Evolutionary conservation across 2,797 vertebrate species (phyloP), one percentile per base, ranked within the genome.

Genomic region (Sebastes baramenuke): DNA sequence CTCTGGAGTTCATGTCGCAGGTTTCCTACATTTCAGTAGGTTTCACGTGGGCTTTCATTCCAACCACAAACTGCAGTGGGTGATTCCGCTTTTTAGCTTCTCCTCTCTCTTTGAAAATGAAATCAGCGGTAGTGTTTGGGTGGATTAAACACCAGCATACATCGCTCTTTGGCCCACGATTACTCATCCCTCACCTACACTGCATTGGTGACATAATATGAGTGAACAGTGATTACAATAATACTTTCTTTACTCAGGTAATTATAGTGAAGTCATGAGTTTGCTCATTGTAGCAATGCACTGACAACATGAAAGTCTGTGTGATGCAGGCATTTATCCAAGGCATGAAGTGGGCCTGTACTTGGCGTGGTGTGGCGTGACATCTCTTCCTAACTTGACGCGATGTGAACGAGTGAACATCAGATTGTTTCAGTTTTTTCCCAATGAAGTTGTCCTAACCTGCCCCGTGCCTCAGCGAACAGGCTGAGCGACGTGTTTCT

Each of bases 101-200:
- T 61, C 13, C 38, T 4, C 22, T 42, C 18, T 59, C 11, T 58
- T 27, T 62, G 14, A 67, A 73, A 80, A 73, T 25, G 1, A 27
- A 74, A 42, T 55, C 2, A 58, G 20, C 4, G 0, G 16, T 34
- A 1, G n/a, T 42, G 20, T 67, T 59, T 54, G 42, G 14, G 56
- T 52, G 24, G 7, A 58, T 24, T 75, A 67, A 59, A 79, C 61
- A 65, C 4, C 14, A 67, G 10, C 66, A 61, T 8, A 27, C 10
- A 65, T 24, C 10, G 8, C 30, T 29, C 22, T 14, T 24, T 5
- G 29, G 18, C 24, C 6, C 42, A 49, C 32, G 52, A 66, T 56
- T 62, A 62, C 27, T 78, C 56, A 67, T 79, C n/a, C n/a, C 12
- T 73, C 52, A 46, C 25, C 58, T 3, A 56, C 58, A 61, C 68